A percentile compares a stretch with the other conserved stretches of the same genome.
These are phyloP conservation scores for Eufriesea mexicana DNA, from an alignment of 1,140 invertebrate species.

Conservation along the genomic window DNA sequence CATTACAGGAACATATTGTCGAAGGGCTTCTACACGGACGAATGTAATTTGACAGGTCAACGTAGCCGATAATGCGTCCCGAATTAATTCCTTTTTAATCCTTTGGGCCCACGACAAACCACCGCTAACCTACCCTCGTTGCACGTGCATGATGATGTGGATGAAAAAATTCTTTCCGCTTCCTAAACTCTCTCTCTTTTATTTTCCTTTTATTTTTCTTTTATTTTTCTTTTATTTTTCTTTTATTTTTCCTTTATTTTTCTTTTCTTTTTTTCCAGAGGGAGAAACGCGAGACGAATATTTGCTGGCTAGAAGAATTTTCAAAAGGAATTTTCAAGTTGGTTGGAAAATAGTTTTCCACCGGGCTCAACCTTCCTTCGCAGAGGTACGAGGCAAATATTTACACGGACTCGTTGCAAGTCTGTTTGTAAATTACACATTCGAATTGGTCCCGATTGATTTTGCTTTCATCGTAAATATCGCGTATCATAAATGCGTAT, in stretches of 20 bases:
- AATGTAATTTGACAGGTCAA: conserved; percentile 61
- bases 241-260: too few species aligned
- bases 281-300: not conserved
- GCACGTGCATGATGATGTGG: not conserved
- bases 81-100: conserved; percentile 55
- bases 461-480: not conserved
- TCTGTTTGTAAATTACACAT: conserved; percentile 14
- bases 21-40: conserved; percentile 22
- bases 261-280: too few species aligned
- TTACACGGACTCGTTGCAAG: not conserved
- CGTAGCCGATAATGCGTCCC: conserved; percentile 30
- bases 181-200: too few species aligned
- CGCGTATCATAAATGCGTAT: conserved; percentile 1
- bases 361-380: not conserved
- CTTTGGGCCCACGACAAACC: not conserved
- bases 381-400: not conserved
- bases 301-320: not conserved
- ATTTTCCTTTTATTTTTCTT: too few species aligned
- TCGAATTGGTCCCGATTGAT: not conserved
- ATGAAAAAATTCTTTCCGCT: not conserved
- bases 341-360: too few species aligned
- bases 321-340: not conserved
- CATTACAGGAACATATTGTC: conserved; percentile 56
- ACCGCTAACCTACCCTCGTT: not conserved
- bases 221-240: too few species aligned